phyloP scores from a whole-genome alignment of 2,888 invertebrate species.

The Thecophora atra region DNA sequence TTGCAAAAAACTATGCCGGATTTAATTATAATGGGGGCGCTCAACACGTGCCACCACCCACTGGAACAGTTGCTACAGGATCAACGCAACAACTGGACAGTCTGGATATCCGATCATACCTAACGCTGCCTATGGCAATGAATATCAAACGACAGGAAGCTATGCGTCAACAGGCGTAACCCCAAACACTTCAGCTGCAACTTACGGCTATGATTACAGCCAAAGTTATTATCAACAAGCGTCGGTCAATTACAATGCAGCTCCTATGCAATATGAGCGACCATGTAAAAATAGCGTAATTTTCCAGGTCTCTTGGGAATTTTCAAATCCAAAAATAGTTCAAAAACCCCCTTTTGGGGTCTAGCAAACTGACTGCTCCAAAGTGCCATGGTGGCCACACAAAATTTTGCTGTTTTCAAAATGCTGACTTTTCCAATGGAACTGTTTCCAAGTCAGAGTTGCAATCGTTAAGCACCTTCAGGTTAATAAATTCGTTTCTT shows the following conservation, averaged over 20 bases:
- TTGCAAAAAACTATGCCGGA: constrained; percentile 91
- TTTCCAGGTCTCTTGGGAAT: too few relatives aligned
- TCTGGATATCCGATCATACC: constrained; percentile 61
- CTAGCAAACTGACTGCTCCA: too few relatives aligned
- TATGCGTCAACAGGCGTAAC: constrained; percentile 69
- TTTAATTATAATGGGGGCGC: constrained; percentile 89
- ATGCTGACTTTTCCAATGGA: too few relatives aligned
- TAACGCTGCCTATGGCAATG: constrained; percentile 81
- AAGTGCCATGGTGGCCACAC: too few relatives aligned
- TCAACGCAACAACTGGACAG: constrained; percentile 68
- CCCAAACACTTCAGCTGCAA: constrained; percentile 72
- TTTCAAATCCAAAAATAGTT: too few relatives aligned
- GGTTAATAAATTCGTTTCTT: too few relatives aligned
- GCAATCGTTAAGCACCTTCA: too few relatives aligned
- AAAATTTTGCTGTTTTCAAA: too few relatives aligned
- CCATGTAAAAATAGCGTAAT: too few relatives aligned
- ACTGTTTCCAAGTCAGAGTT: too few relatives aligned
- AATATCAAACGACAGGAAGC: constrained; percentile 84
- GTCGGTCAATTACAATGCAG: constrained; percentile 66
- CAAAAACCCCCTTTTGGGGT: too few relatives aligned
- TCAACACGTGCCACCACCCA: constrained; percentile 83
- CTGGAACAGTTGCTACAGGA: constrained; percentile 78
- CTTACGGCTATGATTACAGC: constrained; percentile 73
- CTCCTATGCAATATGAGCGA: too few relatives aligned
- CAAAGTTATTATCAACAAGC: constrained; percentile 86